A percentile compares a stretch with the other conserved stretches of the same genome.
These are phyloP conservation scores for Ciconia boyciana DNA, from an alignment of 2,113 vertebrate genomes.

Conservation along the genomic window DNA sequence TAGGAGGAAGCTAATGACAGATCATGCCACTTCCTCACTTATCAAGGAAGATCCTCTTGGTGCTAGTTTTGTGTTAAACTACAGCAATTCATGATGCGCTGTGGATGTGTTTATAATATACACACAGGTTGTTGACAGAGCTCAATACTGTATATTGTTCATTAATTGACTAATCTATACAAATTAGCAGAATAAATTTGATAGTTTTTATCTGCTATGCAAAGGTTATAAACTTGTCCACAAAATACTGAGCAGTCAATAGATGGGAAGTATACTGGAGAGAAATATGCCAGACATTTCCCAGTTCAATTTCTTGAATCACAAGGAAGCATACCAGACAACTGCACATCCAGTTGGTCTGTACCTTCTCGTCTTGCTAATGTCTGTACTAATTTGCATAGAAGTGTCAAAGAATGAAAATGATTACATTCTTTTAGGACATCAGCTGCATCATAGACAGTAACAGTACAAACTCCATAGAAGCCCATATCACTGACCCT, in stretches of 20 bases:
- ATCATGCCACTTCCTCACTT: conserved; percentile 75
- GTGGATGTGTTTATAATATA: neutral
- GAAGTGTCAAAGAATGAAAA: neutral
- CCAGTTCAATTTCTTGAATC: neutral
- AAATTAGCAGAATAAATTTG: neutral
- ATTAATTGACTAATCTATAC: neutral
- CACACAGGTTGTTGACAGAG: neutral
- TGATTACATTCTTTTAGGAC: neutral
- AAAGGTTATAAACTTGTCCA: neutral
- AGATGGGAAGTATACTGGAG: neutral
- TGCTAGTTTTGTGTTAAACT: neutral
- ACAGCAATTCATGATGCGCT: neutral
- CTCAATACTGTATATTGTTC: neutral
- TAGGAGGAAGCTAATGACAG: conserved; percentile 77
- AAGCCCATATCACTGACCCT: neutral
- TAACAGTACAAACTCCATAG: neutral
- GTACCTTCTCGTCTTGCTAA: neutral
- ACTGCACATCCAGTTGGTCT: neutral
- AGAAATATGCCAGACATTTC: neutral
- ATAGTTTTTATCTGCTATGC: neutral
- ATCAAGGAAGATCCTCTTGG: conserved; percentile 36
- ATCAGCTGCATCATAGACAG: neutral
- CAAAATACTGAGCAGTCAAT: neutral
- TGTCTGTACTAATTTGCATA: neutral
- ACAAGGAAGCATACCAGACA: neutral